Percentiles rank a stretch among this genome's conserved stretches.
phyloP scores from a whole-genome alignment of 37 sponge, comb jelly and placozoan species.

The Agelas oroides region DNA sequence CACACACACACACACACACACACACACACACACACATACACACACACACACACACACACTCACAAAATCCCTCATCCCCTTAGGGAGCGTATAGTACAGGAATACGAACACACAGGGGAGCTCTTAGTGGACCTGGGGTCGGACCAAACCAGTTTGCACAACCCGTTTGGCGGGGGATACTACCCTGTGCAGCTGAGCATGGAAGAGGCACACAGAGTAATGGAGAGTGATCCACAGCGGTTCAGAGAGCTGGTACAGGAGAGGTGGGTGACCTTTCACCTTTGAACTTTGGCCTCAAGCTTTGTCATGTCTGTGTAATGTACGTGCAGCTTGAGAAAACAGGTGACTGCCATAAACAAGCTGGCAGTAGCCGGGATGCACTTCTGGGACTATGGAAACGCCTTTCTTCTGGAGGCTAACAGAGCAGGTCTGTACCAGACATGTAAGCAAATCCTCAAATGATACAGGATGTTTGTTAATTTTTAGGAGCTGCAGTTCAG shows the following conservation, averaged over 20 bases:
- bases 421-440: constrained; percentile 61
- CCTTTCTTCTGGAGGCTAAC: constrained; percentile 94
- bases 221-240: constrained; percentile 69
- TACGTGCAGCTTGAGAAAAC: constrained; percentile 75
- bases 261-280: constrained; percentile 62
- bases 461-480: neutral
- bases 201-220: constrained; percentile 70
- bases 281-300: neutral
- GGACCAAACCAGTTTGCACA: constrained; percentile 98
- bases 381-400: constrained; percentile 99
- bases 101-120: constrained; percentile 90
- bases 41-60: constrained; percentile 4
- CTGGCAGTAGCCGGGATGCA: constrained; percentile 82
- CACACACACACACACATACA: neutral
- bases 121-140: constrained; percentile 92
- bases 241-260: constrained; percentile 92
- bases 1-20: neutral
- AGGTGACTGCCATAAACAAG: constrained; percentile 92
- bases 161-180: constrained; percentile 98
- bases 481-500: constrained; percentile 77
- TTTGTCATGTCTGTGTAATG: too few relatives aligned
- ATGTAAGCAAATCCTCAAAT: neutral
- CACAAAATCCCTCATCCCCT: neutral
- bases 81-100: constrained; percentile 88
- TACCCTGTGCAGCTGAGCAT: constrained; percentile 88